Conservation (phyloP, 2,113 vertebrate genomes). For the Calyptomena viridis region DNA sequence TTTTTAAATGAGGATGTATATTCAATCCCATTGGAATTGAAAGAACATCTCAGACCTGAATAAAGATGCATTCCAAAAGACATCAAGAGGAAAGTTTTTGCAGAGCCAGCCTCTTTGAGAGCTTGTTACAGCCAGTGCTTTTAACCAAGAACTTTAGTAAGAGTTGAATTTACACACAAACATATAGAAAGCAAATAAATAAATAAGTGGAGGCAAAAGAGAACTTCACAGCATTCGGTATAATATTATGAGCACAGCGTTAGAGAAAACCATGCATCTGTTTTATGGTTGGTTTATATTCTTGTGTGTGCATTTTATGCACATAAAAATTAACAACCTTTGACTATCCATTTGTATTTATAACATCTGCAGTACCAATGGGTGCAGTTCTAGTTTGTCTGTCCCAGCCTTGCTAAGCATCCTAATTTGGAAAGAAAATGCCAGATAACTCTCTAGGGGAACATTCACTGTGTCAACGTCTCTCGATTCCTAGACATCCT, state of each 20-base stretch:
- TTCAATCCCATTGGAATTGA: not conserved
- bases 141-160: conserved; percentile 20
- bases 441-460: conserved; percentile 12
- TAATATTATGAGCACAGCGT: not conserved
- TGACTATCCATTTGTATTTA: conserved; percentile 63
- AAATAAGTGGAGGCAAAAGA: not conserved
- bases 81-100: conserved; percentile 3
- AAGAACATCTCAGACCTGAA: not conserved
- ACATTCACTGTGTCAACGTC: not conserved
- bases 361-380: conserved; percentile 57
- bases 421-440: conserved; percentile 50
- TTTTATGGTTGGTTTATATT: conserved; percentile 49
- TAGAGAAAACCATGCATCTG: conserved; percentile 28
- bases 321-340: conserved; percentile 62
- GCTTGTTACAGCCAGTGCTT: not conserved
- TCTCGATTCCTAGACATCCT: conserved; percentile 31
- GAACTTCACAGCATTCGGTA: not conserved
- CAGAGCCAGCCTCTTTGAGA: not conserved
- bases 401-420: conserved; percentile 28
- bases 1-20: not conserved
- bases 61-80: conserved; percentile 11
- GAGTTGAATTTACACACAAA: conserved; percentile 35
- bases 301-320: conserved; percentile 42
- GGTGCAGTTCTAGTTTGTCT: conserved; percentile 19
- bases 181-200: conserved; percentile 38